Evolutionary conservation across 1,140 invertebrate genomes (phyloP), one percentile per base, ranked within the genome.

Genomic region (Idris sp.): DNA sequence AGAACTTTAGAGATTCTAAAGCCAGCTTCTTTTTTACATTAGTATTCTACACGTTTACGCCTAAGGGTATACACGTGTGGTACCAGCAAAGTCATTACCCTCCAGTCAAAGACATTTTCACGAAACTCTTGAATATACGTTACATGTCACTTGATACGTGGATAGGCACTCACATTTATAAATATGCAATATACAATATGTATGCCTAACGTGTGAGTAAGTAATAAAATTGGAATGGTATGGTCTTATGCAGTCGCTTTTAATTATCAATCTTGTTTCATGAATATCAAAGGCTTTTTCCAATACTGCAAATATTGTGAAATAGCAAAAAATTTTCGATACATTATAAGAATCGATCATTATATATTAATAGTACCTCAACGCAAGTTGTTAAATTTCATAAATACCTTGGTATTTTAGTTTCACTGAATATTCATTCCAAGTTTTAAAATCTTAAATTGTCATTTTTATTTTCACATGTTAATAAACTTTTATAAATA

Each of bases 21-120:
- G 16, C 15, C 18, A 38, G 46, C 53, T 28, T 36, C 30, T 3
- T 59, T 14, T n/a, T 35, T 26, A 16, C 14, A 59, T 61, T 61
- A 49, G 56, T 61, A 61, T 61, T 61, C 56, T 14, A 31, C 56
- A 49, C 56, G 44, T 49, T 61, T 49, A 5, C 13, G 44, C 44
- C 56, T 19, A 31, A 44, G 44, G 44, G 44, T 19, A 61, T 40
- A 46, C 56, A 61, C 56, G 56, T 48, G 56, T 61, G 56, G 43
- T 48, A 61, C 56, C 41, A 59, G 41, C n/a, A 33, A 41, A 46
- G 43, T 48, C 43, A 46, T 46, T 48, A 59, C 56, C 43, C 28
- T 14, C 36, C 18, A 18, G 31, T 25, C 33, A 13, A 41, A 36
- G 36, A 19, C 25, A 54, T 40, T 54, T 41, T 54, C 35, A 54